Base-by-base conservation (phyloP, 2,888 invertebrate species). In the Papilio demoleus region DNA sequence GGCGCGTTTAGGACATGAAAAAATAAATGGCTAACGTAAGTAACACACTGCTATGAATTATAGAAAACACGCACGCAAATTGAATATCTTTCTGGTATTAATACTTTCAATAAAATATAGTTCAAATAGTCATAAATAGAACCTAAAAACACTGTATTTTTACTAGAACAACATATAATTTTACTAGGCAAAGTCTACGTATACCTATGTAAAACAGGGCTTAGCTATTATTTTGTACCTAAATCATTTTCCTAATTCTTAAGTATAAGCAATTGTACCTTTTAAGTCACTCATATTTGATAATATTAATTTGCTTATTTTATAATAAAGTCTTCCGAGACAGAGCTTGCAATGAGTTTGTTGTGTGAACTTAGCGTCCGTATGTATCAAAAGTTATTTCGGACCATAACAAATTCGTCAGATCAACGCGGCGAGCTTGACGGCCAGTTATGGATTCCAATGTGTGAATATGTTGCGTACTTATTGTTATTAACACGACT, bases 351-450 rank as follows among this genome's bases (percentile, higher is more conserved):
- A 9, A 8, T 58, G 31, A 12, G 0, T 34, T 31, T 19, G 17
- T 58, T 65, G 11, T 4, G 8, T 14, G 6, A 45, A 58, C 58
- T 71, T 4, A 0, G 3, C 0, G 65, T 3, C 81, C 58, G 84
- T 88, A 78, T 85, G 87, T 88, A 76, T 73, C 75, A 8, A 66
- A 76, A 63, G 79, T 86, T 84, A 88, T 86, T 90, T 85, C 84
- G 81, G 83, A 91, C 91, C 91, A 88, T 90, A 89, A 91, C 92
- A 87, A 92, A 92, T 92, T 88, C 87, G 88, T 88, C 88, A 88
- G 87, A 90, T 90, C 90, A 88, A 88, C 86, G 90, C 86, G 83
- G 85, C 82, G 71, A 79, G 84, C 84, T 86, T 84, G 86, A 84
- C 85, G 84, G 81, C 80, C 78, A 74, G 80, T 84, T 83, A 83